Evolutionary conservation across 2,113 vertebrate genomes (phyloP).

Genomic region (Pelusios castaneus): DNA sequence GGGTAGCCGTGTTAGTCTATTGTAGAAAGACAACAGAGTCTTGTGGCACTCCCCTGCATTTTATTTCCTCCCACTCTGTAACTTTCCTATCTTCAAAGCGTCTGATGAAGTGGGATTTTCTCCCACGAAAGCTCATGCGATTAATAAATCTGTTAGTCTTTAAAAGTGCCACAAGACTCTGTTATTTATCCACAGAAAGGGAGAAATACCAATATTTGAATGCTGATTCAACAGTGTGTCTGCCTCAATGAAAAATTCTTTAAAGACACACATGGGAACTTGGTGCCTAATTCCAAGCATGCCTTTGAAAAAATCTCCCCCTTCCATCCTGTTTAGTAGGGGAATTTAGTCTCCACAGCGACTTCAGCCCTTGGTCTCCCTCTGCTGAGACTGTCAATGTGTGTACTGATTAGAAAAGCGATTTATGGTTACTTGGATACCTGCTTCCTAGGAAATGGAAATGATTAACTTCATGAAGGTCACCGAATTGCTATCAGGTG

Average conservation of each 20-base stretch:
- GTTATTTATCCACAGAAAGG: not conserved
- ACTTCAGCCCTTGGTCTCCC: not conserved
- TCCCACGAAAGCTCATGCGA: too few species aligned
- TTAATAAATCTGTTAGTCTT: too few species aligned
- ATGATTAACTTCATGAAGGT: not conserved
- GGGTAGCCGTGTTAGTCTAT: too few species aligned
- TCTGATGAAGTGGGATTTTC: too few species aligned
- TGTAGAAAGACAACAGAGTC: too few species aligned
- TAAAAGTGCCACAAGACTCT: too few species aligned
- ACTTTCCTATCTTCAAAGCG: too few species aligned
- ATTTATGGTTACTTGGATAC: not conserved
- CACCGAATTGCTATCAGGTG: not conserved
- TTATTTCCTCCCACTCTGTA: too few species aligned
- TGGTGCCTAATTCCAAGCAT: not conserved
- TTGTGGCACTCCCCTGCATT: too few species aligned
- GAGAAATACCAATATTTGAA: not conserved
- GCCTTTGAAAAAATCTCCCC: not conserved
- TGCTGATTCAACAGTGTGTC: not conserved
- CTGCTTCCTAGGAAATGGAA: not conserved
- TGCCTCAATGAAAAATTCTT: not conserved
- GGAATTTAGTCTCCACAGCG: not conserved
- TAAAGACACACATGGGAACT: not conserved
- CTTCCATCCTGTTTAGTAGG: not conserved
- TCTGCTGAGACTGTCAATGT: not conserved
- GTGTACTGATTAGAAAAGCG: not conserved